Conservation (phyloP, 2,113 vertebrate species). For the Halcyon malimbica region DNA sequence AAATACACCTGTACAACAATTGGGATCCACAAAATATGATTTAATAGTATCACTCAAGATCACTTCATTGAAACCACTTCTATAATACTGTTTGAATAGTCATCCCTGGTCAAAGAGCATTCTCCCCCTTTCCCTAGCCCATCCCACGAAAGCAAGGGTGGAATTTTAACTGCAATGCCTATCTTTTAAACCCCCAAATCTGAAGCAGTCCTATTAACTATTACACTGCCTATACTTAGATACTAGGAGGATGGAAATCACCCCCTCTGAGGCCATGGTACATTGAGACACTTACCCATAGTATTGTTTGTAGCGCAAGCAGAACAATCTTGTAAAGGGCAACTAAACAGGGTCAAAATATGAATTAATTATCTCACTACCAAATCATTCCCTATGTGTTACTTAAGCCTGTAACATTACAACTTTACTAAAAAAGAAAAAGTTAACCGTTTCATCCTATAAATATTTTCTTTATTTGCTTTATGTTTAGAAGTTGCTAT, state of each 20-base stretch:
- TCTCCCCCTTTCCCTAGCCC: not conserved
- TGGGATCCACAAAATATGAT: conserved; percentile 70
- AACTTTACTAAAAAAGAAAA: conserved; percentile 78
- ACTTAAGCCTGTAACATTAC: conserved; percentile 66
- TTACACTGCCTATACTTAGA: conserved; percentile 50
- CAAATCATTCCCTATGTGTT: conserved; percentile 66
- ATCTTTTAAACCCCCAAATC: conserved; percentile 26
- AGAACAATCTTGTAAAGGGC: conserved; percentile 58
- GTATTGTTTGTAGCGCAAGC: conserved; percentile 57
- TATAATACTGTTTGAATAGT: conserved; percentile 64
- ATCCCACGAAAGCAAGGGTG: conserved; percentile 36
- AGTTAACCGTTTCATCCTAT: conserved; percentile 82
- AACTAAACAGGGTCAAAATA: conserved; percentile 70
- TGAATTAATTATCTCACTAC: conserved; percentile 41
- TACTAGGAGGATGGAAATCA: conserved; percentile 19
- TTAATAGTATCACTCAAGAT: conserved; percentile 69
- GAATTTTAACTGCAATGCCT: not conserved
- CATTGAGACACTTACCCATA: conserved; percentile 51
- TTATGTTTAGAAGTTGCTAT: conserved; percentile 82
- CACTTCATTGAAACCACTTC: conserved; percentile 64
- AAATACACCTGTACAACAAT: conserved; percentile 74
- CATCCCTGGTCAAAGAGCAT: conserved; percentile 50
- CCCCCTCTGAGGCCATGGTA: conserved; percentile 52
- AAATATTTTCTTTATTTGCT: conserved; percentile 84
- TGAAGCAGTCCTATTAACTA: conserved; percentile 45